These are phyloP conservation scores for Oryzias celebensis DNA, from an alignment of 2,113 vertebrate species.

Conservation along the genomic window DNA sequence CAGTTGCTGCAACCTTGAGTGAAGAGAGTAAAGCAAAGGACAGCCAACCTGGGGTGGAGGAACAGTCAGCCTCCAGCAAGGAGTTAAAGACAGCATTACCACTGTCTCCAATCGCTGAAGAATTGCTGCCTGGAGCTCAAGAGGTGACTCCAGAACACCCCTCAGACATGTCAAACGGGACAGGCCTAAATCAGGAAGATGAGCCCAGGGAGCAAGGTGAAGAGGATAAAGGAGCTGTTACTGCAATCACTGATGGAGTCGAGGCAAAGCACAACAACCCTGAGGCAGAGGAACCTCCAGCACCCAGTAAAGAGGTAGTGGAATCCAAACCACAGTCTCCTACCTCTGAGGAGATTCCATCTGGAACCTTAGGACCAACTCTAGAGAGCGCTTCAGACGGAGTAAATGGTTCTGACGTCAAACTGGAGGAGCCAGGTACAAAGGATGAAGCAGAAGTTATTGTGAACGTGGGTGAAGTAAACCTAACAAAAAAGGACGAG, in stretches of 20 bases:
- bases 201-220: constrained; percentile 2
- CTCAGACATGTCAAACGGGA: constrained; percentile 66
- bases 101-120: constrained; percentile 2
- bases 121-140: background rate
- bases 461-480: no score
- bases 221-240: no score
- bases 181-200: constrained; percentile 10
- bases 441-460: no score
- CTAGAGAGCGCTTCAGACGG: no score
- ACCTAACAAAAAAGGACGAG: no score
- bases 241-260: no score
- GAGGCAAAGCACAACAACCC: no score
- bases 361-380: background rate
- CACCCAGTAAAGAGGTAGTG: background rate
- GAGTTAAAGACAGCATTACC: constrained; percentile 3
- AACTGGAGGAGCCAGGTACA: no score
- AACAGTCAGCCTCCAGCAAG: constrained; percentile 1
- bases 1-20: constrained; percentile 21
- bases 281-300: no score
- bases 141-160: background rate
- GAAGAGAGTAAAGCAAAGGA: constrained; percentile 32
- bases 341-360: no score
- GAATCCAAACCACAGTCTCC: no score
- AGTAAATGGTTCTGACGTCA: no score
- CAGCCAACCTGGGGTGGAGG: constrained; percentile 11